Base-by-base conservation (phyloP, 2,113 vertebrate genomes). In the Nestor notabilis region DNA sequence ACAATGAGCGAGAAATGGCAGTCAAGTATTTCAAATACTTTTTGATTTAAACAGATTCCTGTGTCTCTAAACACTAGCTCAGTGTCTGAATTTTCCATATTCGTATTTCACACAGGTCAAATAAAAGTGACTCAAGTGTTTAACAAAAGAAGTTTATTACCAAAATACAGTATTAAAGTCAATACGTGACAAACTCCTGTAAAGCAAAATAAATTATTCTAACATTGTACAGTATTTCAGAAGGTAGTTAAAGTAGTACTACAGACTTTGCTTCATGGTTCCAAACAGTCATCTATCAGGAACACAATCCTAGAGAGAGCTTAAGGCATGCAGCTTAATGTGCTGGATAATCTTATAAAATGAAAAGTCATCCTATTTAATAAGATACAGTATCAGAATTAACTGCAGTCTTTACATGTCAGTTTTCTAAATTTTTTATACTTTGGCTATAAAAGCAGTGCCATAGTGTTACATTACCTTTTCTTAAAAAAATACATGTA, bases 111-210 rank as follows among this genome's bases (percentile, higher is more conserved):
- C 7, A 9, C 17, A 33, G 27, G 29, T 43, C 28, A 93, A 97
- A 94, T 92, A 89, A 89, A 94, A 92, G 87, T 93, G 64, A 96
- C 84, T 61, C 71, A 93, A 91, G 41, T 46, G 3, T 98, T 98
- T 98, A 98, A 98, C 97, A 98, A 98, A 98, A 98, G 94, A 98
- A 95, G 95, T 99, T 99, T 99, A 99, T 99, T 99, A 99, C 98
- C 98, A 99, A 99, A 99, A 99, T 99, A 99, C 98, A 99, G 97
- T 98, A 98, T 98, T 98, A 99, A 99, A 98, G 98, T 98, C 97
- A 98, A 99, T 97, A 98, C 97, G 94, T 98, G 98, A 99, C 98
- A 98, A 98, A 98, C 96, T 98, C 97, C 98, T 98, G 98, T 98
- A 98, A 98, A 98, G 98, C 98, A 98, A 98, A 99, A 99, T 99